Evolutionary conservation across 2,113 vertebrate genomes (phyloP).

Genomic region (Phodopus roborovskii): DNA sequence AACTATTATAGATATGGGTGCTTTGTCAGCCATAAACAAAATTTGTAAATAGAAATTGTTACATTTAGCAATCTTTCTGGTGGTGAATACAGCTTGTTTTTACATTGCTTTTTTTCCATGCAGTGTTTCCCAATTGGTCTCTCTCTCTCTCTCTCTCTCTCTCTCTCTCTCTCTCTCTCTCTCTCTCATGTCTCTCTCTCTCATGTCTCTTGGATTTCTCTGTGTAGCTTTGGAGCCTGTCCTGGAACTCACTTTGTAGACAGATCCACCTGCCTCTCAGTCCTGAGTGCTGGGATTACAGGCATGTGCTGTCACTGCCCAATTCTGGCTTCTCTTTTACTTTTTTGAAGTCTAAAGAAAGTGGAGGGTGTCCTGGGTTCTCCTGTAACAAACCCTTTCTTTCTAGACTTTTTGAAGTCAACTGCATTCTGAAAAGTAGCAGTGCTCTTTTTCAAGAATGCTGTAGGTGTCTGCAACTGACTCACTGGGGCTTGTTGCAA

Average conservation of each 20-base stretch:
- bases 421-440: background rate
- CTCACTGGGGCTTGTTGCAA: background rate
- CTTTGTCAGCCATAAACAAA: background rate
- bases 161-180: no score
- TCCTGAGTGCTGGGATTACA: background rate
- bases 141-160: no score
- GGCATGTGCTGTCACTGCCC: no score
- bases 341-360: conserved; percentile 31
- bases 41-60: conserved; percentile 9
- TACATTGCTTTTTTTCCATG: background rate
- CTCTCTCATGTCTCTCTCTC: no score
- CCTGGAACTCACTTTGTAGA: background rate
- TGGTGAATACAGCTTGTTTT: background rate
- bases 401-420: conserved; percentile 46
- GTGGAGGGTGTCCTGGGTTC: background rate
- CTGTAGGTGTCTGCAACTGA: background rate
- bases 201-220: no score
- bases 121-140: background rate
- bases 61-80: background rate
- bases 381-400: conserved; percentile 30
- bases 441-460: background rate
- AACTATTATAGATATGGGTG: background rate
- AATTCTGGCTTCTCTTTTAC: background rate
- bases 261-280: background rate
- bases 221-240: background rate